These are phyloP conservation scores for Meganola albula DNA, from an alignment of 2,888 invertebrate genomes.

Conservation along the genomic window DNA sequence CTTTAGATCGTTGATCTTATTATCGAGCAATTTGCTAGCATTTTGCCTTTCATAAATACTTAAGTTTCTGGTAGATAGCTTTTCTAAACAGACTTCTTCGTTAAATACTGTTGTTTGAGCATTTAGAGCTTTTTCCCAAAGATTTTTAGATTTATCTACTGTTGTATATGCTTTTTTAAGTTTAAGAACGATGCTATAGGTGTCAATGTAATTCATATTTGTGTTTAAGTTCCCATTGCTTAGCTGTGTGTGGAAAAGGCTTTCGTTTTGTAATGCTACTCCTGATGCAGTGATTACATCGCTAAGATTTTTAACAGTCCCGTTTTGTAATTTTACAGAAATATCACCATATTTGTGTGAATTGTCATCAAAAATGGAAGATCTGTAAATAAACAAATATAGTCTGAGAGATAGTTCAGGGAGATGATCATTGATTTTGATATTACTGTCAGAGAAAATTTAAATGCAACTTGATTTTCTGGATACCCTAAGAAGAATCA, in stretches of 20 bases:
- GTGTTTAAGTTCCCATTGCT: slow-evolving; percentile 37
- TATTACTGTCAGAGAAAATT: too few species aligned
- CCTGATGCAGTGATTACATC: slow-evolving; percentile 32
- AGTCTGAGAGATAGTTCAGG: too few species aligned
- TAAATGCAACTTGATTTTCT: too few species aligned
- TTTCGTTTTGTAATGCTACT: slow-evolving; percentile 36
- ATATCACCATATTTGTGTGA: slow-evolving; percentile 61
- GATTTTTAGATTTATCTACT: slow-evolving; percentile 15
- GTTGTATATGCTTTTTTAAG: slow-evolving; percentile 32
- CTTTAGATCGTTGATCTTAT: slow-evolving; percentile 43
- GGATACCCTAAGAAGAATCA: too few species aligned
- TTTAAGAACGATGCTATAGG: slow-evolving; percentile 31
- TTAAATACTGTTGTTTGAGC: slow-evolving; percentile 36
- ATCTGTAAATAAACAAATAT: slow-evolving; percentile 31
- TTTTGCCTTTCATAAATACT: slow-evolving; percentile 20
- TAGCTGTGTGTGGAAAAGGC: slow-evolving; percentile 40
- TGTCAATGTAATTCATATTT: slow-evolving; percentile 28
- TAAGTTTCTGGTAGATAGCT: slow-evolving; percentile 31
- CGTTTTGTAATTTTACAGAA: slow-evolving; percentile 31
- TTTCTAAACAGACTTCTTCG: slow-evolving; percentile 29
- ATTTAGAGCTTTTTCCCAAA: slow-evolving; percentile 30
- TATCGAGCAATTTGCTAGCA: slow-evolving; percentile 24
- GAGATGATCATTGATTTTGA: too few species aligned
- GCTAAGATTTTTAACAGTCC: slow-evolving; percentile 29
- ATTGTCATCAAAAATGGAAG: slow-evolving; percentile 55